phyloP scores from a whole-genome alignment of 2,888 invertebrate genomes.

The Sympetrum striolatum region DNA sequence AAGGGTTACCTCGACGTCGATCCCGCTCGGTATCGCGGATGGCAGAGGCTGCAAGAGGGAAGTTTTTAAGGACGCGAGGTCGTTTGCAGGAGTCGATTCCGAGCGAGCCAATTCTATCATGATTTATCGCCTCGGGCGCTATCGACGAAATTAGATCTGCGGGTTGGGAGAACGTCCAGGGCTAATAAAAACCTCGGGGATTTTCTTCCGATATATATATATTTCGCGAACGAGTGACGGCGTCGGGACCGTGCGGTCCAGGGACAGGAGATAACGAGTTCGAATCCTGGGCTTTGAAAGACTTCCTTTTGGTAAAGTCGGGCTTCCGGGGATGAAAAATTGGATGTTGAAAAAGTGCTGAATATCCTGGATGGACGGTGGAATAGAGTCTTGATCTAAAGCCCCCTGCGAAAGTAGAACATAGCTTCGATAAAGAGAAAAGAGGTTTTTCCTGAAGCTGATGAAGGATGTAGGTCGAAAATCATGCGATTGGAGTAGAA shows the following conservation, averaged over 20 bases:
- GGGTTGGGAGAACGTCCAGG: background rate
- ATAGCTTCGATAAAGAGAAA: no score
- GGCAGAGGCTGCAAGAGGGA: background rate
- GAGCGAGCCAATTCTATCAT: background rate
- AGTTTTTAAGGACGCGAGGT: background rate
- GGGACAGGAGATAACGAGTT: background rate
- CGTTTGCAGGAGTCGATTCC: background rate
- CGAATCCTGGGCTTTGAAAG: background rate
- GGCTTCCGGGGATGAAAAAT: background rate
- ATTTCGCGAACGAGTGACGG: background rate
- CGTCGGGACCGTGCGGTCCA: background rate
- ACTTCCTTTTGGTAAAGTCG: background rate
- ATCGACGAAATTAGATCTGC: slow-evolving; percentile 28
- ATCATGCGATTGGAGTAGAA: no score
- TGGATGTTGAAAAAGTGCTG: background rate
- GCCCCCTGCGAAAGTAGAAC: no score
- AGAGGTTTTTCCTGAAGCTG: no score
- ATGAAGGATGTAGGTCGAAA: no score
- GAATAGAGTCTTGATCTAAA: no score
- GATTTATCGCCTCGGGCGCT: background rate
- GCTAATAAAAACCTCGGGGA: background rate
- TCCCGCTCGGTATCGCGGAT: background rate
- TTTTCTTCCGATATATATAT: background rate
- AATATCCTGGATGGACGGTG: background rate
- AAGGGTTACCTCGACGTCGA: background rate